Base-by-base conservation (phyloP, 2,888 invertebrate species). In the Pseudanteris insignis region DNA sequence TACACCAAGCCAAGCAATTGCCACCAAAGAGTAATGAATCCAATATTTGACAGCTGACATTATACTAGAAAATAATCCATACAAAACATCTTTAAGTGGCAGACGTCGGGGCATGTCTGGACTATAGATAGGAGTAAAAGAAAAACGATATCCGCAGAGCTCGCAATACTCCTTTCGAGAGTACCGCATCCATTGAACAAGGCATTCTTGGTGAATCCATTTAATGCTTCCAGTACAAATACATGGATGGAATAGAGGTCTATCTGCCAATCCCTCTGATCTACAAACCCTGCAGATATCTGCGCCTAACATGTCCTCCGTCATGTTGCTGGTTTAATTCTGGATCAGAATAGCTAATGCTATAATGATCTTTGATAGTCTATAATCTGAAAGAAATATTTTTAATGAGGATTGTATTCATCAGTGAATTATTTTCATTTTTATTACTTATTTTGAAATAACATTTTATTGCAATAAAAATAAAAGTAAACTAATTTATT, bases 171-270 rank as follows among this genome's bases (percentile, higher is more conserved):
- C 98, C 83, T 98, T 98, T 69, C 96, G 88, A 63, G 96, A 97
- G 81, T 99, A 98, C 66, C 96, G 89, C 88, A 99, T 92, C 99
- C 99, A 99, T 83, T 99, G 97, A 72, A 96, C 90, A 63, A 99
- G 85, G 81, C 98, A 97, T 78, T 98, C 97, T 81, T 98, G 97
- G 82, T 98, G 98, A 59, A 98, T 97, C 87, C 93, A 99, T 83
- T 98, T 98, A 71, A 99, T 99, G 70, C 96, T 96, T 44, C 99
- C 99, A 14, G 97, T 97, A 79, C 99, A 99, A 47, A 98, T 95
- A 81, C 98, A 99, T 0, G 99, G 99, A 82, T 99, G 96, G 81
- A 94, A 98, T 6, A 99, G 84, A 1, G 96, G 96, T 67, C 96
- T 88, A 74, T 98, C 98, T 8, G 89, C 84, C 32, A 91, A 84